A percentile compares a stretch with the other conserved stretches of the same genome.
Evolutionary conservation across 2,888 invertebrate genomes (phyloP).

Genomic region (Cyclophora punctaria): DNA sequence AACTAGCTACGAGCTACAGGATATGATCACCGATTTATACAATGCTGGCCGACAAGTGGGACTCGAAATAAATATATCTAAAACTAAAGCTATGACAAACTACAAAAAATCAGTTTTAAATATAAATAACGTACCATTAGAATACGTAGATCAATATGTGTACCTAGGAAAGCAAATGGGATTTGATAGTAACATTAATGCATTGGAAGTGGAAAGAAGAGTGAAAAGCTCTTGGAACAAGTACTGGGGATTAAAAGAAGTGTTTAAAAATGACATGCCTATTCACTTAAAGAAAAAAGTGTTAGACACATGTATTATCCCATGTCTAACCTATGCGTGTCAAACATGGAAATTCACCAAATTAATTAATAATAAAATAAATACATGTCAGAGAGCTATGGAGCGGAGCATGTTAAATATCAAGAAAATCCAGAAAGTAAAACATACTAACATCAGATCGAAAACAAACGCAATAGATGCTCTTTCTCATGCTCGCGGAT

Average conservation of each 20-base stretch:
- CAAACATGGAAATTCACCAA: constrained; percentile 4
- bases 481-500: not conserved
- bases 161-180: too few relatives aligned
- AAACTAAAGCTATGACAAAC: constrained; percentile 1
- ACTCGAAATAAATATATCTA: constrained; percentile 2
- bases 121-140: too few relatives aligned
- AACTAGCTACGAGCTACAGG: not conserved
- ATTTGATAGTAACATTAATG: too few relatives aligned
- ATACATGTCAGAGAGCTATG: not conserved
- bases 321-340: constrained; percentile 17
- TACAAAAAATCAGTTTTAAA: too few relatives aligned
- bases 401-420: not conserved
- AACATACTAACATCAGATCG: not conserved
- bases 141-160: too few relatives aligned
- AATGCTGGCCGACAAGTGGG: constrained; percentile 3
- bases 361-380: not conserved
- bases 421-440: not conserved
- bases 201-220: constrained; percentile 6
- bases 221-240: constrained; percentile 1
- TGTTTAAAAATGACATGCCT: constrained; percentile 17
- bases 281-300: constrained; percentile 15
- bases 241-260: constrained; percentile 6
- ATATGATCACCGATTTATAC: constrained; percentile 1
- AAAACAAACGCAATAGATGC: too few relatives aligned
- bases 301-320: constrained; percentile 12